Conservation (phyloP, 2,888 invertebrate genomes). For the Eupithecia inturbata region DNA sequence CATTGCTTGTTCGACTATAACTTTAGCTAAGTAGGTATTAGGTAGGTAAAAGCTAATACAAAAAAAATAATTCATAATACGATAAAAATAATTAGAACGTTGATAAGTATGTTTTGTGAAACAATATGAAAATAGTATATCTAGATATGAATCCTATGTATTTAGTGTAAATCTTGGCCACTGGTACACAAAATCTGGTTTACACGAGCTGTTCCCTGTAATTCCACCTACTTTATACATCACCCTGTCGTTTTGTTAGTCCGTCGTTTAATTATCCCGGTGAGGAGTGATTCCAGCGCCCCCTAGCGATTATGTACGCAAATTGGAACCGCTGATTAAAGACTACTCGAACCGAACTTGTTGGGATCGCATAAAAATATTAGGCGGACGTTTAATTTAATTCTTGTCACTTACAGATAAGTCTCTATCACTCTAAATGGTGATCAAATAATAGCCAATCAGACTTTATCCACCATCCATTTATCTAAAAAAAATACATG, state of each 20-base stretch:
- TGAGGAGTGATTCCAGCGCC: slow-evolving; percentile 61
- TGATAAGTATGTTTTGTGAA: too few species aligned
- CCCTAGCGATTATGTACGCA: slow-evolving; percentile 59
- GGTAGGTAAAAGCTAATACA: too few species aligned
- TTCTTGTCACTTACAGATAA: neutral
- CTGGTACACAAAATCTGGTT: too few species aligned
- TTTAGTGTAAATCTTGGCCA: too few species aligned
- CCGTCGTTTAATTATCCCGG: slow-evolving; percentile 61
- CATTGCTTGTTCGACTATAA: too few species aligned
- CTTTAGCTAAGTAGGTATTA: too few species aligned
- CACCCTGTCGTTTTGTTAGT: slow-evolving; percentile 28
- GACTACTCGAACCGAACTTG: neutral
- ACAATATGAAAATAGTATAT: too few species aligned
- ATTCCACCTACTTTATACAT: slow-evolving; percentile 10
- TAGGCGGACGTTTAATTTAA: neutral
- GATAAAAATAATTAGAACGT: too few species aligned
- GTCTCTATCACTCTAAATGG: neutral
- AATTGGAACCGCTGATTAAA: slow-evolving; percentile 51
- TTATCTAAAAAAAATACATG: neutral
- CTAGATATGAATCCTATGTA: too few species aligned
- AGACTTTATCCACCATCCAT: neutral
- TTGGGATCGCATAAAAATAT: neutral
- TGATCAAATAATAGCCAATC: neutral
- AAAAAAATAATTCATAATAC: too few species aligned
- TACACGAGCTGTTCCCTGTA: neutral